Base-by-base conservation (phyloP, 2,113 vertebrate genomes). In the Cervus canadensis region DNA sequence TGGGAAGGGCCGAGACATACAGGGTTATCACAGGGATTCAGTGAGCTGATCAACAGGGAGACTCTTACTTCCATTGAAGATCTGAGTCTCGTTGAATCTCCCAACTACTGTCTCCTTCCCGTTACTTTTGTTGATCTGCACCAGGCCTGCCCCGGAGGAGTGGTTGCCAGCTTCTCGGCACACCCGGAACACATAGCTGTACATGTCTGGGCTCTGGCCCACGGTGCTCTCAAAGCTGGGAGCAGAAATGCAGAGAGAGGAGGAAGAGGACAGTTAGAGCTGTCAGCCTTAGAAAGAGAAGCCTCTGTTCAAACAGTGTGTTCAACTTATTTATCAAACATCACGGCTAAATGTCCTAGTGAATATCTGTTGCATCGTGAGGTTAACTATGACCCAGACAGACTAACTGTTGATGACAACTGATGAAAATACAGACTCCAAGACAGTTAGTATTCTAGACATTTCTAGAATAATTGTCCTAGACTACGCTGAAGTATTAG, bases 31-130 rank as follows among this genome's bases (percentile, higher is more conserved):
- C 30, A 90, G 28, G 52, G 50, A 91, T 5, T 83, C 57, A 54
- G 14, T 57, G 14, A 64, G 62, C 50, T 10, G 82, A 52, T 23
- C 89, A 54, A 54, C 2, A 95, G 40, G 30, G 25, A 57, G 21
- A 81, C 14, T 97, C 99, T 98, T 99, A 99, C 99, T 99, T 99
- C 99, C 99, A 96, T 98, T 99, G 97, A 99, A 98, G 96, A 99
- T 98, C 89, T 99, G 98, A 40, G 99, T 99, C 89, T 98, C 82
- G 9, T 98, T 99, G 97, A 99, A 99, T 79, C n/a, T 98, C 62
- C 99, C 99, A 87, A 99, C 98, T 23, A 99, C 97, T 0, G 97
- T 99, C 43, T 85, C 97, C 15, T 86, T 88, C 0, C 74, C 71
- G 0, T 2, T 97, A 13, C 82, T 91, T 87, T 17, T 97, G 8